A percentile compares a stretch with the other conserved stretches of the same genome.
Evolutionary conservation across 2,888 invertebrate species (phyloP).

Genomic region (Drosophila paucipuncta): DNA sequence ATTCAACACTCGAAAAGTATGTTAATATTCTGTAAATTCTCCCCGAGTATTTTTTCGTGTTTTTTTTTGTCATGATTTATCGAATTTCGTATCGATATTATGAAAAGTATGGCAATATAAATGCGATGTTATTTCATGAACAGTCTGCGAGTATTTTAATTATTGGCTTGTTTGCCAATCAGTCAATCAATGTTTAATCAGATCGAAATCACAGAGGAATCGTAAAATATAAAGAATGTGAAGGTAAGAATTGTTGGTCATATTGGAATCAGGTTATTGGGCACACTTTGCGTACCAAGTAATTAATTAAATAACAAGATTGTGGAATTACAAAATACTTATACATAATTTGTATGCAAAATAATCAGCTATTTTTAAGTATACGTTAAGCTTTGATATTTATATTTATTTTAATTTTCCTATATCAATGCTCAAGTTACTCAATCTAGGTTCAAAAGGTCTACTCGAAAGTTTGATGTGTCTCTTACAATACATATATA

Average conservation of each 20-base stretch:
- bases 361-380: background rate
- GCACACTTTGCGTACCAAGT: background rate
- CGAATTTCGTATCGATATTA: no score
- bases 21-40: background rate
- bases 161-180: background rate
- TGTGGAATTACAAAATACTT: background rate
- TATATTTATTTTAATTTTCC: background rate
- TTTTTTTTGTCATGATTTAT: background rate
- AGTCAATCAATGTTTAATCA: background rate
- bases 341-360: background rate
- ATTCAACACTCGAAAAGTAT: background rate
- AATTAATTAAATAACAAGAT: background rate
- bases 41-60: background rate
- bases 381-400: background rate
- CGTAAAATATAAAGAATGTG: background rate
- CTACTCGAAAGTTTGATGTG: background rate
- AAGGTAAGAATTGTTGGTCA: background rate
- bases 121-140: background rate
- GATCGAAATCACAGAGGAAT: background rate
- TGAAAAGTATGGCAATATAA: background rate
- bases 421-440: background rate
- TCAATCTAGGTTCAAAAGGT: background rate
- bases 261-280: background rate
- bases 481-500: background rate
- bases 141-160: background rate